These are phyloP conservation scores for Drosophila sechellia DNA, from an alignment of 1,140 invertebrate species.

Conservation along the genomic window DNA sequence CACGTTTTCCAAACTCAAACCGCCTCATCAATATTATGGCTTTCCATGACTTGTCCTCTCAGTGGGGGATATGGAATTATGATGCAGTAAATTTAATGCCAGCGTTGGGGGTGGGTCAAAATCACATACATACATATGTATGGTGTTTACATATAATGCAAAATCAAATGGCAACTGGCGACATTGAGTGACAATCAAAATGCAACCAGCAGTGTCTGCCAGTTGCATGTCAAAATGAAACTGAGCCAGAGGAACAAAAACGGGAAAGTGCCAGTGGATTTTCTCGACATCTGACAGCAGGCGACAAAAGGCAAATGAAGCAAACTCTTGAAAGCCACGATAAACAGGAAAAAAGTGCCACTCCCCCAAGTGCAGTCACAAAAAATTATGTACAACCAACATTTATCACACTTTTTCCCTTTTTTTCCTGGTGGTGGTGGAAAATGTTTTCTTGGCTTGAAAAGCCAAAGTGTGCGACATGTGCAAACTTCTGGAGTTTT, in stretches of 20 bases:
- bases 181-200: conserved; percentile 55
- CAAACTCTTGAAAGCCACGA: conserved; percentile 33
- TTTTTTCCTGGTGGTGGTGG: conserved; percentile 1
- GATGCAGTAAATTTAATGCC: conserved; percentile 64
- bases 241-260: conserved; percentile 11
- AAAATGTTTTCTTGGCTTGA: conserved; percentile 21
- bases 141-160: conserved; percentile 25
- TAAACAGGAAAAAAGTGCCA: conserved; percentile 3
- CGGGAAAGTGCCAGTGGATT: conserved; percentile 57
- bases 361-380: conserved; percentile 16
- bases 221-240: conserved; percentile 57
- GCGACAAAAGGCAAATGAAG: conserved; percentile 56
- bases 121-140: conserved; percentile 10
- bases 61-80: conserved; percentile 57
- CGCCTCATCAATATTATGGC: conserved; percentile 69
- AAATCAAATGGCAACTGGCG: conserved; percentile 40
- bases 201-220: conserved; percentile 57
- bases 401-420: conserved; percentile 61
- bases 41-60: conserved; percentile 39
- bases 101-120: conserved; percentile 12
- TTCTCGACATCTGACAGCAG: conserved; percentile 39
- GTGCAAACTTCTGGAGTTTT: conserved; percentile 42
- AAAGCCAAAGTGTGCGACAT: conserved; percentile 39
- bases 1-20: conserved; percentile 30
- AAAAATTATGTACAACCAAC: conserved; percentile 36